phyloP scores from a whole-genome alignment of 1,140 invertebrate species.

The Macrobrachium rosenbergii region DNA sequence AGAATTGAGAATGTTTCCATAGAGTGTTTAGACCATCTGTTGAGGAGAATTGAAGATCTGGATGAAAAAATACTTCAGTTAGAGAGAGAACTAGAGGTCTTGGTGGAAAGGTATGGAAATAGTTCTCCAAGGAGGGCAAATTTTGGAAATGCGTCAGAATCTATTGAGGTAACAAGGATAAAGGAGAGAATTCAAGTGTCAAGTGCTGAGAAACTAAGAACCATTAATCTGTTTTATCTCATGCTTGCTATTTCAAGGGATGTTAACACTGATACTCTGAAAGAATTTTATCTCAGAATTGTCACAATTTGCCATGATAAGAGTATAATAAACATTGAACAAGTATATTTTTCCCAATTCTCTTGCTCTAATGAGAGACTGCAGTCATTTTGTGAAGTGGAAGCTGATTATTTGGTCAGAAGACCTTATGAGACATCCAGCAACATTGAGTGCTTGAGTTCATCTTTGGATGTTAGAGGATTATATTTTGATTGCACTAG shows the following conservation, averaged over 20 bases:
- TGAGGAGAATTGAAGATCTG: conserved; percentile 40
- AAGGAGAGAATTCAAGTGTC: conserved; percentile 36
- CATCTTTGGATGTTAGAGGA: conserved; percentile 28
- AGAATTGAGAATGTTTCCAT: conserved; percentile 3
- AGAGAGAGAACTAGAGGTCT: conserved; percentile 19
- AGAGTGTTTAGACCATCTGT: conserved; percentile 47
- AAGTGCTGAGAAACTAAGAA: conserved; percentile 38
- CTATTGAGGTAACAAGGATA: conserved; percentile 27
- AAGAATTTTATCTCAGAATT: conserved; percentile 45
- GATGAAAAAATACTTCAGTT: conserved; percentile 33
- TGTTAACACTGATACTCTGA: conserved; percentile 4
- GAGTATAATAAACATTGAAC: conserved; percentile 12
- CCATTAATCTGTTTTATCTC: conserved; percentile 35
- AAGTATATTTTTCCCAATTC: conserved; percentile 30
- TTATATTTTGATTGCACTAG: conserved; percentile 34
- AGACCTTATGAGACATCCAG: conserved; percentile 13
- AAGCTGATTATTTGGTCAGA: conserved; percentile 36
- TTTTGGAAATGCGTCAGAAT: neutral
- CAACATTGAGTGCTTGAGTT: neutral
- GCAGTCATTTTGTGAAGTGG: conserved; percentile 32
- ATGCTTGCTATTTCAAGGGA: conserved; percentile 27
- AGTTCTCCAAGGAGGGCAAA: conserved; percentile 20
- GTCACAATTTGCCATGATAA: conserved; percentile 45
- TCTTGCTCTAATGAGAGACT: conserved; percentile 29
- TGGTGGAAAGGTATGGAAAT: conserved; percentile 28